Evolutionary conservation across 2,888 invertebrate genomes (phyloP).

Genomic region (Apamea crenata): DNA sequence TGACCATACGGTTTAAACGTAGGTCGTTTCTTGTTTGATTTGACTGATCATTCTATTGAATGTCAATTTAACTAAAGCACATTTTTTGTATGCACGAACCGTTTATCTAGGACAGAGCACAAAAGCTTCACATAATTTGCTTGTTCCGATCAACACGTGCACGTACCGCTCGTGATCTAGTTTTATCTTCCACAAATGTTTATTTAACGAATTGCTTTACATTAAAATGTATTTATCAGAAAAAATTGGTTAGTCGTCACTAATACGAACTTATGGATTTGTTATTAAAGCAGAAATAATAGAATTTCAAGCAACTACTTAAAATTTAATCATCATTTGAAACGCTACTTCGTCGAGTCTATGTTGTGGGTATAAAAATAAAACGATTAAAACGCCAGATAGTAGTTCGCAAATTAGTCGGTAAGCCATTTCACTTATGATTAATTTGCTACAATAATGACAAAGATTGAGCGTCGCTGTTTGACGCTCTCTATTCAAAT

Average conservation of each 20-base stretch:
- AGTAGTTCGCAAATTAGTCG: constrained; percentile 56
- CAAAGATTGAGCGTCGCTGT: constrained; percentile 78
- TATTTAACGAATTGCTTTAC: constrained; percentile 32
- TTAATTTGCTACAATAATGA: constrained; percentile 77
- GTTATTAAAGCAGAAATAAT: not conserved
- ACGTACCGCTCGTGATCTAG: constrained; percentile 38
- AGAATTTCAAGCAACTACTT: constrained; percentile 14
- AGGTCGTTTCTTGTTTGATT: constrained; percentile 9
- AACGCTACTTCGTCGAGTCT: constrained; percentile 22
- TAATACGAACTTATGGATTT: constrained; percentile 2
- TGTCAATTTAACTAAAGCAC: constrained; percentile 21
- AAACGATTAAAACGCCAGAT: constrained; percentile 64
- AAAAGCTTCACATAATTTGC: constrained; percentile 35
- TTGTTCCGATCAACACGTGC: constrained; percentile 41
- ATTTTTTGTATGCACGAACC: constrained; percentile 23
- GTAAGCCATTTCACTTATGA: constrained; percentile 79
- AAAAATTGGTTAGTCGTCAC: not conserved
- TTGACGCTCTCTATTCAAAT: constrained; percentile 70
- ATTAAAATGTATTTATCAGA: constrained; percentile 6
- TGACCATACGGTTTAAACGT: constrained; percentile 16
- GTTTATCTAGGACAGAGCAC: constrained; percentile 36
- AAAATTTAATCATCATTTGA: constrained; percentile 16
- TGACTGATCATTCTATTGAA: constrained; percentile 28
- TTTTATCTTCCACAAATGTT: constrained; percentile 37
- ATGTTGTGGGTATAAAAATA: constrained; percentile 56